Conservation (phyloP, 2,888 invertebrate genomes). For the Plebejus melissa region DNA sequence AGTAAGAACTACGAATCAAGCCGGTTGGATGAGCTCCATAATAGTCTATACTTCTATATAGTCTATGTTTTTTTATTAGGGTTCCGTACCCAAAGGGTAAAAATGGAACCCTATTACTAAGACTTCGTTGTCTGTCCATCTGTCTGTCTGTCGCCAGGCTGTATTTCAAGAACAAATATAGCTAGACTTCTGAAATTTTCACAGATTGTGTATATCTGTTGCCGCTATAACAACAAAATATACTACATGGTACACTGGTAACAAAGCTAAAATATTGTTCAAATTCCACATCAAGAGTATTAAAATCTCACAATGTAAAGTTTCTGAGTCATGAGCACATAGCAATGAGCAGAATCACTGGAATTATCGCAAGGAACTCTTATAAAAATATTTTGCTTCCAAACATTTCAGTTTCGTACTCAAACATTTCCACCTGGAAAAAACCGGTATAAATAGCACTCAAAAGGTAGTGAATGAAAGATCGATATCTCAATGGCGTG, state of each 20-base stretch:
- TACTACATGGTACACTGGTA: background rate
- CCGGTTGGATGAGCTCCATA: background rate
- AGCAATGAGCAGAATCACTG: background rate
- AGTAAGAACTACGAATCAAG: background rate
- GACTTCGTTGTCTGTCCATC: too few relatives aligned
- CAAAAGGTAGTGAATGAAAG: slow-evolving; percentile 5
- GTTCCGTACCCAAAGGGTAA: too few relatives aligned
- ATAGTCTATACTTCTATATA: background rate
- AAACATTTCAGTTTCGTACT: background rate
- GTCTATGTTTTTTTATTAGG: too few relatives aligned
- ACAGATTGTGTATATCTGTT: too few relatives aligned
- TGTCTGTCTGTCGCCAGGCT: too few relatives aligned
- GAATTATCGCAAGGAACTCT: background rate
- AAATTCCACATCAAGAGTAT: background rate
- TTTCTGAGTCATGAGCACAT: background rate
- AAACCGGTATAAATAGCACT: background rate
- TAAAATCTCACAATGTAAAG: background rate
- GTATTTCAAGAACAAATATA: too few relatives aligned
- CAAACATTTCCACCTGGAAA: background rate
- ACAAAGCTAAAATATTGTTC: background rate
- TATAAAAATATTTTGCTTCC: background rate
- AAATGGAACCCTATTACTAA: too few relatives aligned
- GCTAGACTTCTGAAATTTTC: too few relatives aligned
- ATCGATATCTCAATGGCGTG: slow-evolving; percentile 20
- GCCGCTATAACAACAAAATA: too few relatives aligned